A percentile compares a stretch with the other conserved stretches of the same genome.
Evolutionary conservation across 2,888 invertebrate genomes (phyloP).

Genomic region (Alcis repandata): DNA sequence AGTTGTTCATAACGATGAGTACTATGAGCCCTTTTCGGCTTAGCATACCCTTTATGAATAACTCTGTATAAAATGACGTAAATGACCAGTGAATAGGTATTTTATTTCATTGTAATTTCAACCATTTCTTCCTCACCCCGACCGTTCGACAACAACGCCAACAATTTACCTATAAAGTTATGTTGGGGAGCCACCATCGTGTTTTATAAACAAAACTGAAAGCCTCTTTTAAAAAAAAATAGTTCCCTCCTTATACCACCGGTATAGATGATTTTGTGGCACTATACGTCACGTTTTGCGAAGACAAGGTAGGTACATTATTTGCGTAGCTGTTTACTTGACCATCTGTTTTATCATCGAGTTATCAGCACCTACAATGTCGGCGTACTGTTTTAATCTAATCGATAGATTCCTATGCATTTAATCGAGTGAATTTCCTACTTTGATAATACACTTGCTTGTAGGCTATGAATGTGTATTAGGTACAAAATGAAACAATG

Average conservation of each 20-base stretch:
- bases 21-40: no score
- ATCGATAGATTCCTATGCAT: conserved; percentile 30
- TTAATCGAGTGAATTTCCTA: conserved; percentile 27
- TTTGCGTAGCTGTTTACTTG: conserved; percentile 20
- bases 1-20: no score
- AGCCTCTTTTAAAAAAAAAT: no score
- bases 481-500: neutral
- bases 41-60: no score
- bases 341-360: conserved; percentile 24
- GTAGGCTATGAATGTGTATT: neutral
- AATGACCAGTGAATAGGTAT: neutral
- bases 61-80: no score
- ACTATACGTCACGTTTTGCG: conserved; percentile 4
- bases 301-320: conserved; percentile 14
- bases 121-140: neutral
- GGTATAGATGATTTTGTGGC: neutral
- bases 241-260: no score
- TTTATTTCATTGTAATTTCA: neutral
- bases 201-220: no score
- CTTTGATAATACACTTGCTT: neutral
- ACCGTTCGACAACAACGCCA: neutral
- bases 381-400: conserved; percentile 26
- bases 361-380: conserved; percentile 22
- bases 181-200: no score
- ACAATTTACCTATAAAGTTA: neutral